A percentile compares a stretch with the other conserved stretches of the same genome.
Evolutionary conservation across 2,797 vertebrate species (phyloP).

Genomic region (Vespertilio murinus): DNA sequence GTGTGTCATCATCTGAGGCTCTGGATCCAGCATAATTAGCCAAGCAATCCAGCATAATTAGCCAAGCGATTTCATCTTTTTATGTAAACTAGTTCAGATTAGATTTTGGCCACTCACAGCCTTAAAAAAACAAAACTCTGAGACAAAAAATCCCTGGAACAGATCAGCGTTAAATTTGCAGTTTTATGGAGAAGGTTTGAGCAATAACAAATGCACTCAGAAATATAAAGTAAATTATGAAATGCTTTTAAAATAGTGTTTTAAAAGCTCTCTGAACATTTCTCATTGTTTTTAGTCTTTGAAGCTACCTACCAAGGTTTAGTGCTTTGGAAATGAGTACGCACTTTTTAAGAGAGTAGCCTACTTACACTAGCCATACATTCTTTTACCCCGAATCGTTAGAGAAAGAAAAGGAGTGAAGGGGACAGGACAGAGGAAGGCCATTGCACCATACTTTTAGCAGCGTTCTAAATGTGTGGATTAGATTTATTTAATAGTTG

Average conservation of each 20-base stretch:
- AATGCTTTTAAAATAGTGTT: slow-evolving; percentile 62
- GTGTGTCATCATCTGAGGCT: neutral
- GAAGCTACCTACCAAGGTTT: slow-evolving; percentile 53
- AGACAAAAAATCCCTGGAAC: neutral
- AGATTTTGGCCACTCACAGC: neutral
- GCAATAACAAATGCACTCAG: neutral
- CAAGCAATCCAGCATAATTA: neutral
- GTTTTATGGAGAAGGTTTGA: neutral
- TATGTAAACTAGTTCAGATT: neutral
- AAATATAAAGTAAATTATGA: slow-evolving; percentile 55
- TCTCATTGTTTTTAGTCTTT: slow-evolving; percentile 72
- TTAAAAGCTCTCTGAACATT: slow-evolving; percentile 43
- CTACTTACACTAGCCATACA: neutral
- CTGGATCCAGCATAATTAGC: neutral
- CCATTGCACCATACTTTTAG: slow-evolving; percentile 73
- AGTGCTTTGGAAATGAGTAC: slow-evolving; percentile 34
- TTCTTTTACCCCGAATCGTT: slow-evolving; percentile 8
- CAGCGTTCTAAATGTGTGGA: slow-evolving; percentile 71
- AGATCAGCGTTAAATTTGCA: slow-evolving; percentile 16
- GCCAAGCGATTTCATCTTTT: neutral
- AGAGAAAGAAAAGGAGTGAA: neutral
- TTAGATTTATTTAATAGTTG: slow-evolving; percentile 76
- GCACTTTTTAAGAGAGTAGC: neutral
- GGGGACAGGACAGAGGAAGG: neutral
- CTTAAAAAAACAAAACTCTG: neutral